These are phyloP conservation scores for Corydoras maculifer DNA, from an alignment of 2,113 vertebrate genomes.

Conservation along the genomic window DNA sequence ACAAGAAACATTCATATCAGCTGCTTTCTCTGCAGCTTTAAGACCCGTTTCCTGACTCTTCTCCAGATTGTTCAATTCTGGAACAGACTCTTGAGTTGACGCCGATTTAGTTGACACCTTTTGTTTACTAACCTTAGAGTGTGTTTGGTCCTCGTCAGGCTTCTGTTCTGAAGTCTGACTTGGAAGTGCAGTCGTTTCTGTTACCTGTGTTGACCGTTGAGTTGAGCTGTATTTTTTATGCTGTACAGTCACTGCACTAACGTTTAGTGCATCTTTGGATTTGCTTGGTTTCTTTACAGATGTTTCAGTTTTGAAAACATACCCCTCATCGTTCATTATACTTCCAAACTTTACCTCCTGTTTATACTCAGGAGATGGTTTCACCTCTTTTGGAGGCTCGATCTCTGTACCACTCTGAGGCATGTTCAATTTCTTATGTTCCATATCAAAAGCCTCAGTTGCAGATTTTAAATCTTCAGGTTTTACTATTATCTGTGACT, in stretches of 20 bases:
- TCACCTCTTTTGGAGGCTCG: background rate
- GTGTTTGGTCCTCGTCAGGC: too few species aligned
- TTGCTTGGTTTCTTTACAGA: background rate
- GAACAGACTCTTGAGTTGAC: background rate
- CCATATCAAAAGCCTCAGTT: conserved; percentile 5
- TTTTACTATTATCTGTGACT: background rate
- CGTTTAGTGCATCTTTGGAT: too few species aligned
- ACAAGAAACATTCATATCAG: background rate
- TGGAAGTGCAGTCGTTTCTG: background rate
- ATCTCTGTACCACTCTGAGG: background rate
- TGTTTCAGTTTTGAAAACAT: too few species aligned
- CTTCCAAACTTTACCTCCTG: too few species aligned
- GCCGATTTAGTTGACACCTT: background rate
- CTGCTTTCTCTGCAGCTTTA: conserved; percentile 8
- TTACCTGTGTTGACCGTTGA: conserved; percentile 8
- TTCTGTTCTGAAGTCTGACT: too few species aligned
- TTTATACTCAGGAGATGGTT: background rate
- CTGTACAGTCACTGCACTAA: too few species aligned
- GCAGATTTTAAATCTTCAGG: background rate
- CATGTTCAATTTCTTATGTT: background rate
- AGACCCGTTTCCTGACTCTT: conserved; percentile 11
- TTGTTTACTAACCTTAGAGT: too few species aligned
- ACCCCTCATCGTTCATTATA: too few species aligned
- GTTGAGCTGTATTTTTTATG: background rate
- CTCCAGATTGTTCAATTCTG: conserved; percentile 7